phyloP scores from a whole-genome alignment of 2,888 invertebrate species.

The Tethea ocularis region DNA sequence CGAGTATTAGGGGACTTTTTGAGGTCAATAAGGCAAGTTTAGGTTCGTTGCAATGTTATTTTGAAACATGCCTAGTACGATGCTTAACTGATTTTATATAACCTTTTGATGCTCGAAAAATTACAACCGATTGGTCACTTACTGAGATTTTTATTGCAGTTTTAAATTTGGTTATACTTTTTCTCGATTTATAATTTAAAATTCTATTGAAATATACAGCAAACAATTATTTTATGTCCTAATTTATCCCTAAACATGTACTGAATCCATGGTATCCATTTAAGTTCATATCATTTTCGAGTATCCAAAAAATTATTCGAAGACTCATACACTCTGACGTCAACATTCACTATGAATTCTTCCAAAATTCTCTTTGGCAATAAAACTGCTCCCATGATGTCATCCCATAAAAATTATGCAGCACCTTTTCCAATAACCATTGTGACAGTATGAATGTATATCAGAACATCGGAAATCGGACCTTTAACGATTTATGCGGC shows the following conservation, averaged over 20 bases:
- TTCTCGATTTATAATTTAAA: too few relatives aligned
- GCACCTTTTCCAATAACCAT: constrained; percentile 4
- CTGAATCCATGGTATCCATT: background rate
- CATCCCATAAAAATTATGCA: background rate
- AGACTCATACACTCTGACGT: background rate
- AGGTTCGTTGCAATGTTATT: background rate
- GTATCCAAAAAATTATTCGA: background rate
- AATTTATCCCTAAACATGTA: too few relatives aligned
- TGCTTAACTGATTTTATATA: too few relatives aligned
- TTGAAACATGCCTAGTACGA: too few relatives aligned
- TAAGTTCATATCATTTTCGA: background rate
- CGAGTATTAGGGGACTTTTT: background rate
- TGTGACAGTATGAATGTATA: constrained; percentile 8
- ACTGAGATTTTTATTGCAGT: too few relatives aligned
- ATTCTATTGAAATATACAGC: too few relatives aligned
- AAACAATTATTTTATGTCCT: too few relatives aligned
- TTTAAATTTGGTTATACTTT: too few relatives aligned
- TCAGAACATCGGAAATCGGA: constrained; percentile 7
- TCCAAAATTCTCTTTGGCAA: background rate
- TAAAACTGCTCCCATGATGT: background rate
- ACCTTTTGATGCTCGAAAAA: too few relatives aligned
- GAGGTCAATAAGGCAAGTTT: background rate
- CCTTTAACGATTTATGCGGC: constrained; percentile 9
- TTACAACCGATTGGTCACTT: too few relatives aligned
- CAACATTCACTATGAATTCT: background rate